phyloP scores from a whole-genome alignment of 2,888 invertebrate species.

The Argynnis bischoffii region DNA sequence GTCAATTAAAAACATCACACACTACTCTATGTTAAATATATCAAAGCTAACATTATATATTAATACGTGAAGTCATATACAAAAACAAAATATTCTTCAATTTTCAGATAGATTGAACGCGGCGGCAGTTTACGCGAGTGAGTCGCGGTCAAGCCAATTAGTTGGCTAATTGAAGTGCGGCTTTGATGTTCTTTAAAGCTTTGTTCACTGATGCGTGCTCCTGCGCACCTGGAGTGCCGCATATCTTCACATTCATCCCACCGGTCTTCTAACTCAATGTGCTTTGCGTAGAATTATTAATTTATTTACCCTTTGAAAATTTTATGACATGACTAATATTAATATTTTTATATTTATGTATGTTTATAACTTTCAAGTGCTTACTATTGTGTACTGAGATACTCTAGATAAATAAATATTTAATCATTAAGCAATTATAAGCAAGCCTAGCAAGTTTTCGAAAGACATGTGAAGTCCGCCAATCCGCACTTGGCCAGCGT shows the following conservation, averaged over 20 bases:
- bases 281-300: neutral
- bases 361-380: no score
- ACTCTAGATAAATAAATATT: no score
- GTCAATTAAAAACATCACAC: no score
- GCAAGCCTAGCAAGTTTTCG: no score
- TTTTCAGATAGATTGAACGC: constrained; percentile 16
- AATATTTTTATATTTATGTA: no score
- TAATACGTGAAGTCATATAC: neutral
- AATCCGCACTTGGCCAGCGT: no score
- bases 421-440: no score
- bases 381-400: no score
- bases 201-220: constrained; percentile 54
- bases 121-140: constrained; percentile 41
- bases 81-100: neutral
- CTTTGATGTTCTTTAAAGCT: constrained; percentile 64
- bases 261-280: constrained; percentile 2
- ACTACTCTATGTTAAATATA: no score
- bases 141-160: constrained; percentile 74
- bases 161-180: constrained; percentile 60
- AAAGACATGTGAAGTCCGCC: no score
- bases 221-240: constrained; percentile 45
- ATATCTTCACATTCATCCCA: constrained; percentile 34
- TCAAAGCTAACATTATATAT: no score
- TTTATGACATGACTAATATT: neutral
- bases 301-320: neutral